A percentile compares a stretch with the other conserved stretches of the same genome.
These are phyloP conservation scores for Platycnemis pennipes DNA, from an alignment of 2,888 invertebrate genomes.

Conservation along the genomic window DNA sequence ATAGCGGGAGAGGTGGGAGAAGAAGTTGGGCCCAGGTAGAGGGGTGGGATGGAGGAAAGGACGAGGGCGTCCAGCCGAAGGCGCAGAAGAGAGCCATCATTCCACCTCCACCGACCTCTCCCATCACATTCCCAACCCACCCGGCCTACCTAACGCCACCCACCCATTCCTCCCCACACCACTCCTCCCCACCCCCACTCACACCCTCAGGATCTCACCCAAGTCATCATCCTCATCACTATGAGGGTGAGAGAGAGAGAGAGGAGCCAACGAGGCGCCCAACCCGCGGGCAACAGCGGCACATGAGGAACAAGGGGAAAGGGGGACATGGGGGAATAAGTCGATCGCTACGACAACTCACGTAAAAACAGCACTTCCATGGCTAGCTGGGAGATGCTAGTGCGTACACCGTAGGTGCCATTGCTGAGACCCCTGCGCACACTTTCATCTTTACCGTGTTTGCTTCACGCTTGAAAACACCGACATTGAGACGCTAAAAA, in stretches of 20 bases:
- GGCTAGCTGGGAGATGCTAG: neutral
- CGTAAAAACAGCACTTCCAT: slow-evolving; percentile 13
- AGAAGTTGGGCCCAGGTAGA: neutral
- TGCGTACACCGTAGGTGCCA: neutral
- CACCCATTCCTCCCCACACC: neutral
- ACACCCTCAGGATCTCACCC: neutral
- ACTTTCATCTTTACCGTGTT: neutral
- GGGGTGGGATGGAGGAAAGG: neutral
- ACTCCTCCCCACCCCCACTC: neutral
- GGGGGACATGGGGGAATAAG: neutral
- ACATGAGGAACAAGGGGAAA: neutral
- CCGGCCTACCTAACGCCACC: neutral
- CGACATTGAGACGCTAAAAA: too few species aligned
- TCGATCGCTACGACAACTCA: neutral
- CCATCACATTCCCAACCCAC: slow-evolving; percentile 15
- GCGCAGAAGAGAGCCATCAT: slow-evolving; percentile 49
- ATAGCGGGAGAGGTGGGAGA: neutral
- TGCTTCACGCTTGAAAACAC: neutral
- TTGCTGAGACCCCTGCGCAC: neutral
- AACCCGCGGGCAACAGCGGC: slow-evolving; percentile 44
- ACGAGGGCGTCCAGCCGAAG: slow-evolving; percentile 53
- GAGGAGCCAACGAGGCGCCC: slow-evolving; percentile 46
- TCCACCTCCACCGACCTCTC: slow-evolving; percentile 33
- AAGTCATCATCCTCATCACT: slow-evolving; percentile 44
- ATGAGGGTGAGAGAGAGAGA: neutral